Base-by-base conservation (phyloP, 2,797 vertebrate genomes). In the Erethizon dorsatum region DNA sequence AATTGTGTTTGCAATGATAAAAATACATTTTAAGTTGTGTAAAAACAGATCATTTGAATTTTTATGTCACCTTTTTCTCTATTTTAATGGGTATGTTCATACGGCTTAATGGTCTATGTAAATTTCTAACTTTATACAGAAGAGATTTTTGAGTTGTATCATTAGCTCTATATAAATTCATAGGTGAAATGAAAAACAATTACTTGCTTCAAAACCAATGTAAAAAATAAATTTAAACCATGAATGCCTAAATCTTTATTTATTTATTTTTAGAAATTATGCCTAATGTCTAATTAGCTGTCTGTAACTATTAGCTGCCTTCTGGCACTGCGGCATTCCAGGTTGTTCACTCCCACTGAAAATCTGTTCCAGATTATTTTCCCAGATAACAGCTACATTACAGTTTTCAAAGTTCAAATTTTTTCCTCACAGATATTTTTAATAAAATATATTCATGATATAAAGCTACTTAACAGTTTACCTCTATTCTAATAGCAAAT, bases 361-460 rank as follows among this genome's bases (percentile, higher is more conserved):
- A 97, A 94, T 94, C 90, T 96, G 95, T 93, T 95, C 84, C 77
- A 79, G 78, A 75, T 88, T 85, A 93, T 95, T 93, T 96, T 90
- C 33, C 37, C 13, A 71, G 86, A 93, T 95, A 96, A 52, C 3
- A 50, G 91, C 41, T 87, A 59, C 45, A 85, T 82, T 96, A 3
- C 26, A 41, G 4, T 96, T 89, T 92, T 90, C 47, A 95, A 96
- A 97, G 50, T 93, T 96, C 86, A 93, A 75, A 7, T 18, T 57
- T 92, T 96, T 88, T 83, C 56, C 37, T 56, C 71, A 67, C 4
- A 92, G 63, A 65, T 80, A 69, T 47, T 67, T 87, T 87, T 57
- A 80, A 89, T 77, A 95, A 83, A 90, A 90, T 90, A 17, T 24
- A 88, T 80, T 77, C 9, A 14, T 71, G 9, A 33, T 82, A 37